Base-by-base conservation (phyloP, 2,113 vertebrate genomes). In the Barbus barbus region DNA sequence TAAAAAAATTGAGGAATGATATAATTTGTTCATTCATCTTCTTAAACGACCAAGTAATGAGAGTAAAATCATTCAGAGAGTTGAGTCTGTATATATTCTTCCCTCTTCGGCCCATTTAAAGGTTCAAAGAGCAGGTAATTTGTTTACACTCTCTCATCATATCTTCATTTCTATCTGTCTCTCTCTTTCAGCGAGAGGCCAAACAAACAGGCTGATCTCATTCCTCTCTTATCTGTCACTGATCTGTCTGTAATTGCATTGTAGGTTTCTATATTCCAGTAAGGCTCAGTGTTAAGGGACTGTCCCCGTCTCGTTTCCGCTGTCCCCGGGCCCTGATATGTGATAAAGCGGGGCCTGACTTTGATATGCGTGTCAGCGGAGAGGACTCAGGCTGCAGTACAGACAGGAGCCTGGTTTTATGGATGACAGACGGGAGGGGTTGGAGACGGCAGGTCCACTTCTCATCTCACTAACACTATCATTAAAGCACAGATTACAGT, bases 361-460 rank as follows among this genome's bases (percentile, higher is more conserved):
- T 90, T 90, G 87, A 89, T 89, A 83, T 89, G 81, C 65, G 28
- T 72, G 76, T 74, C 36, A 83, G 58, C n/a, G 26, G 22, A 31
- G 28, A 24, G 56, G 82, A 74, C 71, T 79, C 77, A 63, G n/a
- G n/a, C n/a, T n/a, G 41, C 9, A 44, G 11, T 7, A 38, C 38
- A 38, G 87, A 90, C 89, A 71, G 83, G 85, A 79, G 83, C 80
- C 65, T 58, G 82, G 31, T 88, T 87, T 90, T 86, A 90, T 83
- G 80, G 85, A 82, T 46, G 76, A 44, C 41, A 44, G 87, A 90
- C 89, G 69, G 83, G 85, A 89, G 86, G 88, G 48, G 86, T 28
- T 69, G 87, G 86, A 90, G 88, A 90, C 90, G 81, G 46, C 77
- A n/a, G 56, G 77, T 78, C 75, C 82, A 80, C 80, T 78, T 71